Percentiles rank a stretch among this genome's conserved stretches.
These are phyloP conservation scores for Cephus runcator DNA, from an alignment of 2,888 invertebrate species.

Conservation along the genomic window DNA sequence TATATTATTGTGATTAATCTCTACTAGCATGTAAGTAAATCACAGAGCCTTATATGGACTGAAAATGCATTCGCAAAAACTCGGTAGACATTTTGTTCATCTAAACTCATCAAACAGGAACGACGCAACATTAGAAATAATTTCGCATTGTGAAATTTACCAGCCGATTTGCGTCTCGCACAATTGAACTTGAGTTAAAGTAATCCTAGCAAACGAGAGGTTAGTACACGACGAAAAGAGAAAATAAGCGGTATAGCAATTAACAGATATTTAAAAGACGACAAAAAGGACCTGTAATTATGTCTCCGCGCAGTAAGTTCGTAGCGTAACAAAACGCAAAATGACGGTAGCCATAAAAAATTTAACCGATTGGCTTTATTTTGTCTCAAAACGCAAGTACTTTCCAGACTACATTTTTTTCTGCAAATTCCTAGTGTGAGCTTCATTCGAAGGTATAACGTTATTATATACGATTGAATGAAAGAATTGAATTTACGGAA, in stretches of 20 bases:
- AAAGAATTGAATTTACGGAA: background rate
- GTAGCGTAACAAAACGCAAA: background rate
- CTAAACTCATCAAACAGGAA: background rate
- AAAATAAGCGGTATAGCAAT: background rate
- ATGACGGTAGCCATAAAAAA: background rate
- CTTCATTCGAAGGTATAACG: background rate
- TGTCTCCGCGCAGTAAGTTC: background rate
- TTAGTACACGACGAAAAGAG: background rate
- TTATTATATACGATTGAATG: background rate
- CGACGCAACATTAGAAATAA: background rate
- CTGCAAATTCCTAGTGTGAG: background rate
- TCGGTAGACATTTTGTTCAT: background rate
- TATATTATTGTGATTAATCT: constrained; percentile 29
- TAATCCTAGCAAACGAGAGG: background rate
- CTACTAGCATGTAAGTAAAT: constrained; percentile 30
- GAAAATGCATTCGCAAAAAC: constrained; percentile 26
- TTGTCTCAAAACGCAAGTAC: background rate
- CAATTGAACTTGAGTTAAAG: background rate
- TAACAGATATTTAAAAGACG: background rate
- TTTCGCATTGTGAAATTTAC: background rate
- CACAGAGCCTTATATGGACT: constrained; percentile 39
- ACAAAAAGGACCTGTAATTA: background rate
- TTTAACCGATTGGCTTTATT: background rate
- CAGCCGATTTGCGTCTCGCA: background rate
- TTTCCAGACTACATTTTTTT: background rate